A percentile compares a stretch with the other conserved stretches of the same genome.
Conservation (phyloP, 2,888 invertebrate species). For the Falcaria lacertinaria region DNA sequence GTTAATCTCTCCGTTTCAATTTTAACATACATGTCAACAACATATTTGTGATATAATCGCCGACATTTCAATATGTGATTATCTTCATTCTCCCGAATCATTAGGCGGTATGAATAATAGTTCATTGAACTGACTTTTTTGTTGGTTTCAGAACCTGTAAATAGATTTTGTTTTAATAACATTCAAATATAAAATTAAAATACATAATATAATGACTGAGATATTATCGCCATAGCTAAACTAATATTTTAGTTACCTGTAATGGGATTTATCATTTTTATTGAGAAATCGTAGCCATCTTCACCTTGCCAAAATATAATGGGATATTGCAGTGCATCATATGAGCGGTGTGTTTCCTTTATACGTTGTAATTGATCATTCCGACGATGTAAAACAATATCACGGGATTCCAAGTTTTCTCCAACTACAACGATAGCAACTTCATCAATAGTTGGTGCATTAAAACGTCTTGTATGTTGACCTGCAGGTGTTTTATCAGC, state of each 20-base stretch:
- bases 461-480: conserved; percentile 21
- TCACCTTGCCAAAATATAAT: conserved; percentile 25
- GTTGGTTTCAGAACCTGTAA: conserved; percentile 6
- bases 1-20: conserved; percentile 17
- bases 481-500: conserved; percentile 25
- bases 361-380: conserved; percentile 6
- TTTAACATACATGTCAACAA: conserved; percentile 11
- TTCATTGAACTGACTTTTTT: conserved; percentile 20
- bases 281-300: conserved; percentile 19
- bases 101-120: conserved; percentile 19
- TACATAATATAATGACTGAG: background rate
- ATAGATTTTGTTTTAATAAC: background rate
- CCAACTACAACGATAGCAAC: conserved; percentile 31
- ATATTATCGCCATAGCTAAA: no score
- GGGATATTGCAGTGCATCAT: conserved; percentile 25
- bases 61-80: conserved; percentile 11
- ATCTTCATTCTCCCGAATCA: conserved; percentile 13
- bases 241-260: conserved; percentile 9
- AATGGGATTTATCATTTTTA: conserved; percentile 16
- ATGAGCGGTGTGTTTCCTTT: conserved; percentile 13
- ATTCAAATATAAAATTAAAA: background rate
- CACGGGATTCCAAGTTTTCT: conserved; percentile 23
- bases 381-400: conserved; percentile 13
- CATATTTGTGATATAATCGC: conserved; percentile 12
- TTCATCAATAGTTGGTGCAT: conserved; percentile 27